Evolutionary conservation across 2,113 vertebrate species (phyloP).

Genomic region (Pionites leucogaster): DNA sequence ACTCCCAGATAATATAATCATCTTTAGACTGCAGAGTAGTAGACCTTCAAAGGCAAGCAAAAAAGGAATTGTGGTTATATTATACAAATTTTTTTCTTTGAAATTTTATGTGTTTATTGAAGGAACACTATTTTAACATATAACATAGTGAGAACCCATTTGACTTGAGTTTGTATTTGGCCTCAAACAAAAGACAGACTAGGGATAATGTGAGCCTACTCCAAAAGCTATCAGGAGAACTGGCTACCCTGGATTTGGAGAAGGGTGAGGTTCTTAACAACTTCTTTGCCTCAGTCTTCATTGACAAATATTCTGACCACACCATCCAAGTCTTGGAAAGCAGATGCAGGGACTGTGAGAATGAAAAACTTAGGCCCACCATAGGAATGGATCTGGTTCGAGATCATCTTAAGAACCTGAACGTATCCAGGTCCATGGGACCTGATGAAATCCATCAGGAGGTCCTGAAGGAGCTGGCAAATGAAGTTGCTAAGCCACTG

Average conservation of each 20-base stretch:
- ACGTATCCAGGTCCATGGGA: too few relatives aligned
- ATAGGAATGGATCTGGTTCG: not conserved
- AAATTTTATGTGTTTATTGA: not conserved
- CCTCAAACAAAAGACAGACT: not conserved
- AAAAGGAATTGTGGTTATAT: not conserved
- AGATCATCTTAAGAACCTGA: not conserved
- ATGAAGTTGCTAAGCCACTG: not conserved
- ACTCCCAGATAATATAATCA: not conserved
- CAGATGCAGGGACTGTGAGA: not conserved
- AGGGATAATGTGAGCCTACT: not conserved
- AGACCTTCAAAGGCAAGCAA: not conserved
- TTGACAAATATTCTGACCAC: not conserved
- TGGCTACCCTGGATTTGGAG: not conserved
- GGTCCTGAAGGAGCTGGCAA: not conserved
- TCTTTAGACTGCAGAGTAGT: not conserved
- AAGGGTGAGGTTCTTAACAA: not conserved
- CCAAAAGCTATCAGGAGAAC: not conserved
- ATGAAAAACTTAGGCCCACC: not conserved
- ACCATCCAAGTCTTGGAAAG: not conserved
- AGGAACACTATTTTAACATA: not conserved
- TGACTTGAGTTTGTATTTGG: not conserved
- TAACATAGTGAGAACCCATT: not conserved
- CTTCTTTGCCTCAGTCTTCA: not conserved
- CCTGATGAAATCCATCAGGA: rapidly evolving
- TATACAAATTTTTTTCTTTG: not conserved